Conservation (phyloP, 2,888 invertebrate species). For the Lasius platythorax region DNA sequence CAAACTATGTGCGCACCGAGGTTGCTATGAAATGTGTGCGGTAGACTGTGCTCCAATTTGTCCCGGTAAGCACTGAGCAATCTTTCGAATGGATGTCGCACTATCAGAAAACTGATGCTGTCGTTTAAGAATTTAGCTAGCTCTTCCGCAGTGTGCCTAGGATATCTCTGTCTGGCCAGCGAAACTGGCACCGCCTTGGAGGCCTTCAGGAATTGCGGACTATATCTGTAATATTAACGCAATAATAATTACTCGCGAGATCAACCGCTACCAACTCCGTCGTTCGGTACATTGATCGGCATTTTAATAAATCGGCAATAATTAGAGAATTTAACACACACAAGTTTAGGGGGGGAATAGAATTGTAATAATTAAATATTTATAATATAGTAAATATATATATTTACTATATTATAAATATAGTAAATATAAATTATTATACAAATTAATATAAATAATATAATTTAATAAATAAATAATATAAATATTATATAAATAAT, state of each 20-base stretch:
- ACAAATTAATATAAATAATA: too few species aligned
- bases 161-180: slow-evolving; percentile 93
- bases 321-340: background rate
- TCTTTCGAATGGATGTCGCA: slow-evolving; percentile 93
- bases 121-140: slow-evolving; percentile 91
- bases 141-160: slow-evolving; percentile 91
- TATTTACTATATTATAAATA: background rate
- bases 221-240: slow-evolving; percentile 87
- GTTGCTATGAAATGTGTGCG: slow-evolving; percentile 93
- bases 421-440: too few species aligned
- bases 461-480: too few species aligned
- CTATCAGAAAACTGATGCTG: slow-evolving; percentile 93
- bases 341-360: background rate
- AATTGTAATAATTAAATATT: background rate
- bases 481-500: too few species aligned
- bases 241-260: slow-evolving; percentile 11
- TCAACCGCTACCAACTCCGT: background rate
- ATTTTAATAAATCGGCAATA: background rate
- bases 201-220: slow-evolving; percentile 91
- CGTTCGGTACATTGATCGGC: background rate
- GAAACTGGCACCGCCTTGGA: slow-evolving; percentile 92
- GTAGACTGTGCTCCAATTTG: slow-evolving; percentile 94
- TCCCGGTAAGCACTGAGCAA: slow-evolving; percentile 94
- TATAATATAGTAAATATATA: background rate
- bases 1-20: slow-evolving; percentile 92